Percentiles rank a stretch among this genome's conserved stretches.
phyloP scores from a whole-genome alignment of 35 echinoderm and acorn worm genomes.

The Heliocidaris erythrogramma region DNA sequence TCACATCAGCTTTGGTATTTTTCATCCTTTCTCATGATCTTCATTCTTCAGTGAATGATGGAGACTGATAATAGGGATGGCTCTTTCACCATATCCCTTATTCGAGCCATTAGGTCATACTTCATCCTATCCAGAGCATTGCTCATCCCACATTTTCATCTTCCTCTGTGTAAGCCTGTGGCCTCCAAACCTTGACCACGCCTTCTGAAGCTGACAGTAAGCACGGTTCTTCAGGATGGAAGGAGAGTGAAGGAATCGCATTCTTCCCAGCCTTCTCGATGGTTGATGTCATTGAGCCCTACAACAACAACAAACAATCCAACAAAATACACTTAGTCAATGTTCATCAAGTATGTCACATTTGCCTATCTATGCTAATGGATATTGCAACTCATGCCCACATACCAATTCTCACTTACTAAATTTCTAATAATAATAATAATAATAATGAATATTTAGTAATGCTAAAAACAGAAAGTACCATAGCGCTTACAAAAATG shows the following conservation, averaged over 20 bases:
- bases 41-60: conserved; percentile 38
- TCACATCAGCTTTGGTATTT: neutral
- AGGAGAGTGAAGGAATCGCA: conserved; percentile 84
- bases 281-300: conserved; percentile 85
- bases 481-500: too few relatives aligned
- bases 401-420: too few relatives aligned
- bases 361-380: too few relatives aligned
- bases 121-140: neutral
- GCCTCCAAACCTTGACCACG: conserved; percentile 82
- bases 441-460: too few relatives aligned
- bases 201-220: conserved; percentile 82
- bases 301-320: neutral
- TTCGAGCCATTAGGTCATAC: too few relatives aligned
- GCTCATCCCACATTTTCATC: conserved; percentile 10
- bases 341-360: neutral
- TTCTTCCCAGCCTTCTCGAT: conserved; percentile 79
- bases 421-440: too few relatives aligned
- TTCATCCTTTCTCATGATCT: conserved; percentile 36
- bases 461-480: too few relatives aligned
- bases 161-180: conserved; percentile 46
- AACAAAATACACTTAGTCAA: neutral
- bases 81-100: conserved; percentile 29
- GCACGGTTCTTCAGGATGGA: conserved; percentile 89
- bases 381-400: too few relatives aligned
- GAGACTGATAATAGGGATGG: conserved; percentile 59